Conservation (phyloP, 2,113 vertebrate genomes). For the Cavia aperea region DNA sequence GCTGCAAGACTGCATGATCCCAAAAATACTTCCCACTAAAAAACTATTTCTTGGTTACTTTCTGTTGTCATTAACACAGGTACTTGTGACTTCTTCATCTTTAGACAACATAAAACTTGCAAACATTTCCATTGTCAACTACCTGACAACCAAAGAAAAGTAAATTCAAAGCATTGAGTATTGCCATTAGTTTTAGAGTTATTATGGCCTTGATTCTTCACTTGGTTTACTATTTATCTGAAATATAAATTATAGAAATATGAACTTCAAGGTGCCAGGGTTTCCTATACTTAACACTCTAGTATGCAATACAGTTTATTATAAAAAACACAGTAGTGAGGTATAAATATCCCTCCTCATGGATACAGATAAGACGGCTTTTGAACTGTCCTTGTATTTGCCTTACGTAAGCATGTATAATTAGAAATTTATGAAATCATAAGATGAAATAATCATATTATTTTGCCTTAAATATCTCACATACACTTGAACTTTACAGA, state of each 20-base stretch:
- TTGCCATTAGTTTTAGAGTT: conserved; percentile 17
- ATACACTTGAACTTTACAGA: neutral
- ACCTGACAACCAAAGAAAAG: neutral
- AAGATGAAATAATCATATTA: neutral
- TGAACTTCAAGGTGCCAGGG: neutral
- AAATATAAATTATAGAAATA: conserved; percentile 3
- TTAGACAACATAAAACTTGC: neutral
- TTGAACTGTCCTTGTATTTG: neutral
- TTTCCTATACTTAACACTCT: neutral
- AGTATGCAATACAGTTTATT: neutral
- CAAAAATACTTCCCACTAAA: neutral
- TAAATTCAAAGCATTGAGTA: neutral
- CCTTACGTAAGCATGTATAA: neutral
- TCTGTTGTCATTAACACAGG: neutral
- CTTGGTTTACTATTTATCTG: conserved; percentile 12
- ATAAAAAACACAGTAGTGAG: neutral
- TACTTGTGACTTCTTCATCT: neutral
- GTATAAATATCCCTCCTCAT: neutral
- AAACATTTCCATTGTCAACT: conserved; percentile 18
- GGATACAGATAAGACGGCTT: neutral
- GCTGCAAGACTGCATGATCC: neutral
- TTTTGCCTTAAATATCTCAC: neutral
- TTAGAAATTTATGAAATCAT: neutral
- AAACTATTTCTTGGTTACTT: conserved; percentile 21
- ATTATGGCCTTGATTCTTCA: neutral